Evolutionary conservation across 2,888 invertebrate species (phyloP).

Genomic region (Eledona agricola): DNA sequence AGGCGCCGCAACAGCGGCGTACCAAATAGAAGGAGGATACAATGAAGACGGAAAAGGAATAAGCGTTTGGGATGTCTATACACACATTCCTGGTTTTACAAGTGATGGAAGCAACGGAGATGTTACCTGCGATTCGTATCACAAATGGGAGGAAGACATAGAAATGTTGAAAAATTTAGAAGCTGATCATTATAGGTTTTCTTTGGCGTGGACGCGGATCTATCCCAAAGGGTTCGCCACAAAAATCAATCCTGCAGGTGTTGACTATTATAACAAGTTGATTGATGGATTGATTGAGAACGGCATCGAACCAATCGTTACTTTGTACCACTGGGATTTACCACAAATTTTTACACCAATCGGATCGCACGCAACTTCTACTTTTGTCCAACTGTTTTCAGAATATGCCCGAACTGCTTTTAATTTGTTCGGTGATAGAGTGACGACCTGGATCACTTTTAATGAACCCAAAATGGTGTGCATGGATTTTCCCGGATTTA

Average conservation of each 20-base stretch:
- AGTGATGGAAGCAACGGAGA: slow-evolving; percentile 68
- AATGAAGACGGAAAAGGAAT: slow-evolving; percentile 37
- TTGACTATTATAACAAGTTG: slow-evolving; percentile 78
- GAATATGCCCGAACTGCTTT: slow-evolving; percentile 65
- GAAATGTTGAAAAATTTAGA: slow-evolving; percentile 66
- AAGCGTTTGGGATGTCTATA: slow-evolving; percentile 34
- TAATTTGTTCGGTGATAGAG: slow-evolving; percentile 65
- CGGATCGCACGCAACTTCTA: slow-evolving; percentile 71
- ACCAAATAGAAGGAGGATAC: slow-evolving; percentile 43
- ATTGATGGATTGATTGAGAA: slow-evolving; percentile 73
- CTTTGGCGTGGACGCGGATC: slow-evolving; percentile 42
- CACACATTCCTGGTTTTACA: slow-evolving; percentile 58
- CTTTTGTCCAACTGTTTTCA: slow-evolving; percentile 72
- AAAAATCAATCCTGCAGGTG: slow-evolving; percentile 72
- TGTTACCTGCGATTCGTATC: slow-evolving; percentile 72
- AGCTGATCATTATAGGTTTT: slow-evolving; percentile 64
- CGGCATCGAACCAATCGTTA: slow-evolving; percentile 51
- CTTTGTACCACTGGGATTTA: slow-evolving; percentile 50
- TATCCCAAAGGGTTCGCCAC: slow-evolving; percentile 71
- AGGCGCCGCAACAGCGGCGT: slow-evolving; percentile 40
- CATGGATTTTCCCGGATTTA: slow-evolving; percentile 63
- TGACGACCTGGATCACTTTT: slow-evolving; percentile 73
- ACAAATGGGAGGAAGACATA: slow-evolving; percentile 70
- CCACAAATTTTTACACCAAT: slow-evolving; percentile 58
- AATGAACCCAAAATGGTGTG: slow-evolving; percentile 65